Percentiles rank a stretch among this genome's conserved stretches.
Evolutionary conservation across 2,797 vertebrate genomes (phyloP).

Genomic region (Furcifer pardalis): DNA sequence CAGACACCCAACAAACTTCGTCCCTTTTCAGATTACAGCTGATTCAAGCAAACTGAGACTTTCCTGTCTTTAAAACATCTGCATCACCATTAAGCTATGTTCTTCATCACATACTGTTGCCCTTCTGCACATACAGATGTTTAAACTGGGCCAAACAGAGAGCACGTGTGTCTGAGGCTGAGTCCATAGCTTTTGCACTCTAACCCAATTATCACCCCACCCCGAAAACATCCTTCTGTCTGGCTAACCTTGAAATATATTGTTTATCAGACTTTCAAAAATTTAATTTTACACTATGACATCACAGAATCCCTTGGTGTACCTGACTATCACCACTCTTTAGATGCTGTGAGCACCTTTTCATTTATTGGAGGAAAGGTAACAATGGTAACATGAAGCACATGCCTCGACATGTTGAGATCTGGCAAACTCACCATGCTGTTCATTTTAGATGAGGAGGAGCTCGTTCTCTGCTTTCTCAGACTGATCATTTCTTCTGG

Average conservation of each 20-base stretch:
- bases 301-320: background rate
- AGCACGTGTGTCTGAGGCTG: background rate
- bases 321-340: background rate
- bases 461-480: conserved; percentile 88
- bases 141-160: background rate
- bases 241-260: background rate
- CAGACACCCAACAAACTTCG: too few species aligned
- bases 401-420: background rate
- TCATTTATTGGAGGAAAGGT: background rate
- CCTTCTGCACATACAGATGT: background rate
- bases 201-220: background rate
- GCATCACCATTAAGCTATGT: background rate
- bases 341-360: background rate
- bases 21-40: background rate
- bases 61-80: background rate
- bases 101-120: background rate
- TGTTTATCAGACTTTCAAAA: background rate
- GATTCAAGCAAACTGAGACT: background rate
- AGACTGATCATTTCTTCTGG: conserved; percentile 82
- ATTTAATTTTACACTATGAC: background rate
- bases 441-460: conserved; percentile 95
- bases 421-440: conserved; percentile 85
- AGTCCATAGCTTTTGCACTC: background rate
- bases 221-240: background rate
- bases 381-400: background rate